Evolutionary conservation across 2,113 vertebrate species (phyloP).

Genomic region (Panthera uncia): DNA sequence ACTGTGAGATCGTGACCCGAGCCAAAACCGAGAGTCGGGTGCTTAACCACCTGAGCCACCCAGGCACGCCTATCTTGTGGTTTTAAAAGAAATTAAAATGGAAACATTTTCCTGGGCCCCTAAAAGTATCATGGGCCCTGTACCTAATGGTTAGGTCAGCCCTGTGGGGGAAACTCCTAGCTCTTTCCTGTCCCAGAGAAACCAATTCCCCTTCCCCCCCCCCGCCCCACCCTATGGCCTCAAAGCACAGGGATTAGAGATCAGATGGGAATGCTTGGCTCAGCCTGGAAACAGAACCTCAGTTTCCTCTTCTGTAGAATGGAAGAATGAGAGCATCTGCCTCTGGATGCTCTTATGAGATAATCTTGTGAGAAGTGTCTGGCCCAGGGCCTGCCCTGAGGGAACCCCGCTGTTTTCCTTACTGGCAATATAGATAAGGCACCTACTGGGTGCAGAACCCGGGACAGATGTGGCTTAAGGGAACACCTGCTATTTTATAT

Average conservation of each 20-base stretch:
- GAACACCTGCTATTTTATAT: background rate
- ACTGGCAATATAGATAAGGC: background rate
- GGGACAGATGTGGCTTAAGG: background rate
- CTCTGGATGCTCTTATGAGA: background rate
- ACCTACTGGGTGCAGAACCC: background rate
- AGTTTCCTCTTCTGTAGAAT: background rate
- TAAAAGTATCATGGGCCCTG: background rate
- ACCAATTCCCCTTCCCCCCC: too few species aligned
- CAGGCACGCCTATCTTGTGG: background rate
- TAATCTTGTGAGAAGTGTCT: background rate
- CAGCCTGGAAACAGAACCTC: background rate
- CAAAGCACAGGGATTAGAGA: background rate
- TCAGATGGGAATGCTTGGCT: background rate
- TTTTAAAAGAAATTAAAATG: constrained; percentile 38
- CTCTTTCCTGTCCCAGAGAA: background rate
- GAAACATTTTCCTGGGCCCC: background rate
- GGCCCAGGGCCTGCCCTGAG: background rate
- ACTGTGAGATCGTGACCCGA: too few species aligned
- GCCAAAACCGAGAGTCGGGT: too few species aligned
- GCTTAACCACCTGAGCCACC: too few species aligned
- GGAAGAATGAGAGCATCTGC: background rate
- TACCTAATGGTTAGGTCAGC: background rate
- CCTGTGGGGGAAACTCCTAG: background rate
- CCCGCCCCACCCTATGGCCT: background rate
- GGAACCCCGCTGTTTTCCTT: background rate